Evolutionary conservation across 2,797 vertebrate genomes (phyloP).

Genomic region (Sebastes minor): DNA sequence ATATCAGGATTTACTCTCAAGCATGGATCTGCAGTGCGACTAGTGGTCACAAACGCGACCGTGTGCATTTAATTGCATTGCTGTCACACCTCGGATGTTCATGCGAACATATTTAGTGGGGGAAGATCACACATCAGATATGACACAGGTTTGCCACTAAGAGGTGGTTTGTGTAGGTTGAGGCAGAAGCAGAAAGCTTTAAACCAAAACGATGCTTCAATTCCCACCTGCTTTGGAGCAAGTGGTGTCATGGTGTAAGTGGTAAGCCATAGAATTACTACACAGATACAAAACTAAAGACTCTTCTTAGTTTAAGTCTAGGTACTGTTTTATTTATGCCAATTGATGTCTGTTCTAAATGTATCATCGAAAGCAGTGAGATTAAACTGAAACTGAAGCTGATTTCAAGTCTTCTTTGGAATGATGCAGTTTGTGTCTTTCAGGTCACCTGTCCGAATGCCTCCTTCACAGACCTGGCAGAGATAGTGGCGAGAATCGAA

Average conservation of each 20-base stretch:
- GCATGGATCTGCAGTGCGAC: background rate
- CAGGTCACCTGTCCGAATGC: constrained; percentile 92
- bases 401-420: background rate
- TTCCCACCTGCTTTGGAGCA: background rate
- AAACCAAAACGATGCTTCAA: background rate
- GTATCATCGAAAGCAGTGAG: background rate
- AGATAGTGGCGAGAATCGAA: constrained; percentile 95
- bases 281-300: background rate
- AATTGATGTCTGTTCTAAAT: background rate
- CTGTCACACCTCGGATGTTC: background rate
- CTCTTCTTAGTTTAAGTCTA: too few relatives aligned
- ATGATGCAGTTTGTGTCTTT: constrained; percentile 21
- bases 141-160: background rate
- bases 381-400: background rate
- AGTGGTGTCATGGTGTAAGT: background rate
- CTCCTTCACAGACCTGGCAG: constrained; percentile 94
- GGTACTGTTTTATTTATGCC: background rate
- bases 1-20: background rate
- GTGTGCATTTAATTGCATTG: background rate
- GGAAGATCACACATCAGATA: background rate
- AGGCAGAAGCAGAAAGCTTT: background rate
- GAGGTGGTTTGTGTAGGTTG: background rate
- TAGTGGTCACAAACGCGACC: background rate
- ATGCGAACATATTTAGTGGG: background rate
- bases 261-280: background rate